Conservation (phyloP, 2,113 vertebrate species). For the Cyanocitta stelleri region DNA sequence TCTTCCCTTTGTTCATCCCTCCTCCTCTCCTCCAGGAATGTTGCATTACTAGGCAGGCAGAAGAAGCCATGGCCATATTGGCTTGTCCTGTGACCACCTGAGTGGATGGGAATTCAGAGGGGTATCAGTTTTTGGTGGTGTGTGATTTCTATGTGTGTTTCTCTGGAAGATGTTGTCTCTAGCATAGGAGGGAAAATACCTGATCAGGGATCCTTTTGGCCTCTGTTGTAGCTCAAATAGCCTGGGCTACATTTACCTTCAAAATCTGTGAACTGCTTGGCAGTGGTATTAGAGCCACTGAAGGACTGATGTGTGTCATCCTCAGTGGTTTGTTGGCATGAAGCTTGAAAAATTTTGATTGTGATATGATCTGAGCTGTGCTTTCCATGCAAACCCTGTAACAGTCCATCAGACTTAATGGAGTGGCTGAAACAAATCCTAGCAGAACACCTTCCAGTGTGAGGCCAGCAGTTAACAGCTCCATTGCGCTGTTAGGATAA, state of each 20-base stretch:
- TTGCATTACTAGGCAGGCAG: not conserved
- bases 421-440: not conserved
- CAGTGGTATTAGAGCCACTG: not conserved
- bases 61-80: rapidly evolving
- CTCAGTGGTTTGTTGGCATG: not conserved
- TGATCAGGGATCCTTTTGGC: not conserved
- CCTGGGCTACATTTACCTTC: not conserved
- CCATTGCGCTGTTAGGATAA: not conserved
- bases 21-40: not conserved
- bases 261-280: not conserved
- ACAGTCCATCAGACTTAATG: not conserved
- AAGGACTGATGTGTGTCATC: not conserved
- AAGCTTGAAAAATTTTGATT: not conserved
- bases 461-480: not conserved
- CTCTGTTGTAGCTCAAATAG: not conserved
- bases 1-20: not conserved
- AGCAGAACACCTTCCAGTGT: not conserved
- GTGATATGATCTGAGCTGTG: not conserved
- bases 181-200: not conserved
- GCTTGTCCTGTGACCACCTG: not conserved
- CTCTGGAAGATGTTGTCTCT: not conserved
- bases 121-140: not conserved
- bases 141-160: not conserved
- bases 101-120: not conserved
- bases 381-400: not conserved